Base-by-base conservation (phyloP, 2,113 vertebrate species). In the Cyphomyrus discorhynchus region DNA sequence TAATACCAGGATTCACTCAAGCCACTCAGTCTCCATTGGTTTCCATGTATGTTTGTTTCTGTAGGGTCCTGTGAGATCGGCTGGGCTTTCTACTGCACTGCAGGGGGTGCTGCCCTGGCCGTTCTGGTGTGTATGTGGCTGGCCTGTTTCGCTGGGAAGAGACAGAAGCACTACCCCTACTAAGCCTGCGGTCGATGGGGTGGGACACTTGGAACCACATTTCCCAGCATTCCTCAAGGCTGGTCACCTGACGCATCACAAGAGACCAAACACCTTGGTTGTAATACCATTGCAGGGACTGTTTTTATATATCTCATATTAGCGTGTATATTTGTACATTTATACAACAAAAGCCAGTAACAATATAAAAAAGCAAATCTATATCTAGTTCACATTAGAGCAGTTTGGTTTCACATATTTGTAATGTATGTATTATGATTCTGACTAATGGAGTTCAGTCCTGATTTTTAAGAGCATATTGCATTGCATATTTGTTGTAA, bases 21-120 rank as follows among this genome's bases (percentile, higher is more conserved):
- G 10, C 45, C 45, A 19, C 62, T 49, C 27, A 39, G 8, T 80
- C 77, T 70, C 84, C 11, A 35, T 15, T 27, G 17, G 47, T 53
- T 27, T 5, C 27, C 80, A 11, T 88, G 88, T 89, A 31, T 42
- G 24, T 35, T 74, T 86, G 86, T 92, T 91, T 66, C 87, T 89
- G 74, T 93, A 99, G 98, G 98, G 45, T 97, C 96, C 80, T 99
- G 98, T 94, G 96, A 97, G 93, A 96, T 99, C 8, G 98, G 98
- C 94, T 99, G 98, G 98, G 98, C 98, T 19, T 99, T 97, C 93
- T 99, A 98, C 95, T 98, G 98, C 95, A 98, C 98, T 0, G 98
- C 97, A 0, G 98, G 97, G 0, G 98, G 98, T 0, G 98, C 98
- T 0, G 97, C 95, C 0, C 93, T 94, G 0, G 97, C 98, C 92